Evolutionary conservation across 2,797 vertebrate genomes (phyloP), one percentile per base, ranked within the genome.

Genomic region (Heteromormyrus szaboi): DNA sequence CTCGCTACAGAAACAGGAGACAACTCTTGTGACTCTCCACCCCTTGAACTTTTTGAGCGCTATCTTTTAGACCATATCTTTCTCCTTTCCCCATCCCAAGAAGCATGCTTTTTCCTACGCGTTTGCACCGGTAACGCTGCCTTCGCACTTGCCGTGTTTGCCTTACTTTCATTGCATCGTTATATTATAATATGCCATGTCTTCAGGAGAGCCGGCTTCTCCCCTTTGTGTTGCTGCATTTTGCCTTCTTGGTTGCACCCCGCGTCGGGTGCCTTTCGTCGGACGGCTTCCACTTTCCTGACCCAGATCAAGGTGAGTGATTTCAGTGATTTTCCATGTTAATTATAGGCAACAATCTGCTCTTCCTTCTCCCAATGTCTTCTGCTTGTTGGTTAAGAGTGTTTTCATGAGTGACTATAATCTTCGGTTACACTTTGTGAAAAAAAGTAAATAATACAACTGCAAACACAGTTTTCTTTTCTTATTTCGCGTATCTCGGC

Each of bases 281-380:
- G 25, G 93, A 93, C 93, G 91, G 92, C 88, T 91, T 95, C 89
- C 90, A 93, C 91, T 96, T 96, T 92, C 94, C 95, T 90, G 95
- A 96, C 94, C 91, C 91, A 91, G 94, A 95, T 89, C 96, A 96
- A 98, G 98, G 98, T 99, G 93, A 96, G 98, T 97, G 94, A 54
- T 83, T 88, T 44, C 46, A 79, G 37, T 62, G n/a, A 22, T 65
- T 22, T 87, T 48, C n/a, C 37, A 44, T n/a, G 41, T 87, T 65
- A 87, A 46, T 41, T 86, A 56, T 19, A 86, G 22, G 48, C 22
- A 56, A 56, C 9, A 53, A 86, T 56, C 25, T 54, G 51, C 50
- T 86, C 17, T 48, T 3, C 81, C 81, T 84, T 22, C 22, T 25
- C n/a, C 46, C 22, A 84, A 2, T 51, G 46, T 51, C n/a, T 48